Base-by-base conservation (phyloP, 1,140 invertebrate species). In the Drosophila littoralis region DNA sequence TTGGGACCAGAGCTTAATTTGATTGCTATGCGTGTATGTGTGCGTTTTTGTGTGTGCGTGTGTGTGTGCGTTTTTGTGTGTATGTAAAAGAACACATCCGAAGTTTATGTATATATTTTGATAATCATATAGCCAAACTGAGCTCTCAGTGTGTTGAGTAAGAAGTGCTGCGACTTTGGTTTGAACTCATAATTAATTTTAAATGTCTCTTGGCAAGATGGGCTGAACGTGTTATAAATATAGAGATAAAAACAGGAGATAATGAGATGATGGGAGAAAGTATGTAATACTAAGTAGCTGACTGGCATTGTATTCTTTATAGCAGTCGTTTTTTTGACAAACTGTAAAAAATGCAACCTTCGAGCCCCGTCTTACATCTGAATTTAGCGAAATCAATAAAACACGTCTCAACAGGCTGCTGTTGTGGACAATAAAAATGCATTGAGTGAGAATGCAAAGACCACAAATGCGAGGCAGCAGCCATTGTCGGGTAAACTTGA, bases 111-210 rank as follows among this genome's bases (percentile, higher is more conserved):
- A 64, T 58, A 75, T 46, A 74, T 61, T 79, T 42, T 73, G 70
- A 69, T 79, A 79, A 78, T 70, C 71, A 75, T 75, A 79, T 5
- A 75, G 61, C 48, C 35, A 48, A n/a, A 43, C 22, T 32, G 6
- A 35, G 12, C 22, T 17, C n/a, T 15, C 10, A 38, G 15, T 22
- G 40, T 7, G 6, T 13, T 5, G 40, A 7, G 10, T 12, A 7
- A 6, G 12, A n/a, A 12, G 38, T 9, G 7, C 8, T 57, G 36
- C 28, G 12, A 38, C 36, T 38, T 9, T 33, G 28, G 43, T n/a
- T 54, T 22, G 38, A 58, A 46, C 71, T 67, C 61, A 69, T 79
- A 77, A 79, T 79, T 79, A 74, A 79, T 78, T 60, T 69, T 46
- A 51, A 74, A 73, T 58, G 74, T 69, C 48, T 64, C 52, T 68